These are phyloP conservation scores for Phycodurus eques DNA, from an alignment of 2,113 vertebrate species.

Conservation along the genomic window DNA sequence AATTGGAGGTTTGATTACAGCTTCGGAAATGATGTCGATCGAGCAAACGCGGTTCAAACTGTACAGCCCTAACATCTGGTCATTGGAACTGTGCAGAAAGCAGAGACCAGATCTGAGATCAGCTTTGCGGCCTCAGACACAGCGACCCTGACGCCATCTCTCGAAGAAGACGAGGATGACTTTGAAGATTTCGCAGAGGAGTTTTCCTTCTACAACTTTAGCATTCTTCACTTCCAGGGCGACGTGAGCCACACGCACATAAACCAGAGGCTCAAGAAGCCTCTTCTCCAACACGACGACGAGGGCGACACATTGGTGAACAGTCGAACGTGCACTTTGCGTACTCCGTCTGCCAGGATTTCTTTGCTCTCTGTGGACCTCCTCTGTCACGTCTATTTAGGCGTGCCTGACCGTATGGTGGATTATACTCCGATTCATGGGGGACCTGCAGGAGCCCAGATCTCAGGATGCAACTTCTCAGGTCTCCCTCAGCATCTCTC, in stretches of 20 bases:
- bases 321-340: background rate
- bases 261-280: conserved; percentile 70
- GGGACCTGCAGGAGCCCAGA: conserved; percentile 83
- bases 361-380: background rate
- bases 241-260: conserved; percentile 76
- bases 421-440: conserved; percentile 92
- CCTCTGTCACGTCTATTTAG: conserved; percentile 55
- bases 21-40: background rate
- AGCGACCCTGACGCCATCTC: background rate
- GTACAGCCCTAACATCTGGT: background rate
- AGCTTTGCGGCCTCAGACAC: background rate
- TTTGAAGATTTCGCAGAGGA: conserved; percentile 71
- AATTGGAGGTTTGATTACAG: conserved; percentile 69
- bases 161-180: conserved; percentile 67
- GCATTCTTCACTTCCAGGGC: conserved; percentile 82
- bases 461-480: conserved; percentile 36
- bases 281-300: conserved; percentile 87
- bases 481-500: conserved; percentile 20
- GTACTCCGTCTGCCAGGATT: background rate
- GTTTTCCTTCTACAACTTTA: conserved; percentile 85
- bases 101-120: background rate
- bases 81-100: conserved; percentile 1
- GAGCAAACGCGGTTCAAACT: background rate
- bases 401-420: conserved; percentile 82
- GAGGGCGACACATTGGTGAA: conserved; percentile 81